phyloP scores from a whole-genome alignment of 64 coral and sea anemone genomes.

The Stylophora pistillata region DNA sequence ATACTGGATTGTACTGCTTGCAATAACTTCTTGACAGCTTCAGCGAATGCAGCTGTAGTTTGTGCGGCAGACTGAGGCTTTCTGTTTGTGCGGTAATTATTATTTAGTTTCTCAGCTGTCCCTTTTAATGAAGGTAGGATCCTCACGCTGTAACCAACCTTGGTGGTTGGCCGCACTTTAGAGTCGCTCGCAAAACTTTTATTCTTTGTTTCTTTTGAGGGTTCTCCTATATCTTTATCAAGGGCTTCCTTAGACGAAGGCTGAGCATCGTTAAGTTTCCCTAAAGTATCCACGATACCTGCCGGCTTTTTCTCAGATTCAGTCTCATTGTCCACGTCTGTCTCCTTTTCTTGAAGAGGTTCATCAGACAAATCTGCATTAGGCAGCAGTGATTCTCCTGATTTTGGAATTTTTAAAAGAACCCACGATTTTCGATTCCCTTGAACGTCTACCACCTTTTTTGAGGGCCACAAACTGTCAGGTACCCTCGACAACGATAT shows the following conservation, averaged over 20 bases:
- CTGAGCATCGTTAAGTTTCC: conserved; percentile 46
- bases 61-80: not conserved
- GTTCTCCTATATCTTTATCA: not conserved
- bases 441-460: conserved; percentile 27
- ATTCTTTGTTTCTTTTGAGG: not conserved
- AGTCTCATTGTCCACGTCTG: too few species aligned
- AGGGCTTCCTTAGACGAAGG: conserved; percentile 9
- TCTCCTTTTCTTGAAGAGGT: not conserved
- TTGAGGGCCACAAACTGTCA: not conserved
- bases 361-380: conserved; percentile 19
- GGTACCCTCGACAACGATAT: not conserved
- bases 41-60: conserved; percentile 26
- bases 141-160: conserved; percentile 20
- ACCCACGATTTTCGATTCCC: conserved; percentile 93
- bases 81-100: not conserved
- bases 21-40: conserved; percentile 29
- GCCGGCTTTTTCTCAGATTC: not conserved
- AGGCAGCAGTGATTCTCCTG: conserved; percentile 30
- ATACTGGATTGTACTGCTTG: conserved; percentile 34
- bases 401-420: conserved; percentile 87
- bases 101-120: not conserved
- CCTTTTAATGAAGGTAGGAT: conserved; percentile 35
- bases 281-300: conserved; percentile 28
- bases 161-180: conserved; percentile 1
- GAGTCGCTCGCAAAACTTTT: conserved; percentile 8